These are phyloP conservation scores for Nothoprocta pentlandii DNA, from an alignment of 2,113 vertebrate genomes.

Conservation along the genomic window DNA sequence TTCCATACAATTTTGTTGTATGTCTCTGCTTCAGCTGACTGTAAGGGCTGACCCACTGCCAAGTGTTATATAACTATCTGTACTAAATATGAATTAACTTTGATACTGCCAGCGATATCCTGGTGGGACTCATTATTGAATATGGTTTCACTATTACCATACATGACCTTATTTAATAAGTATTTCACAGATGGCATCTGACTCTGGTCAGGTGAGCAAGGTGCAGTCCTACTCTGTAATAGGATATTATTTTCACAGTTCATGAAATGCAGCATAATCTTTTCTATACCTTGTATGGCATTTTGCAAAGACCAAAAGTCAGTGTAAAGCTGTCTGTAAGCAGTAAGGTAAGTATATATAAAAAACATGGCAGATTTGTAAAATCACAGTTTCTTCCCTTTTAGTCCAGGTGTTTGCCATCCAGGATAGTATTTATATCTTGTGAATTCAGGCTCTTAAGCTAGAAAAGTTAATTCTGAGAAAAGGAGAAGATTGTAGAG, in stretches of 20 bases:
- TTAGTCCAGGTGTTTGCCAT: not conserved
- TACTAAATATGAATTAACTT: not conserved
- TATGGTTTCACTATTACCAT: not conserved
- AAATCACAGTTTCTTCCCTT: not conserved
- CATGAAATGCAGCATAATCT: not conserved
- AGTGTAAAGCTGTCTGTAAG: not conserved
- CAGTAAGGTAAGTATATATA: not conserved
- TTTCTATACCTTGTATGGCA: not conserved
- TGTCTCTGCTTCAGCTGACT: not conserved
- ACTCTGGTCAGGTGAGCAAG: not conserved
- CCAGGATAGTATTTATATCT: not conserved
- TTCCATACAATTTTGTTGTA: not conserved
- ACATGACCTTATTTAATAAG: not conserved
- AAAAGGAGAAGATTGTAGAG: not conserved
- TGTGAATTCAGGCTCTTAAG: not conserved
- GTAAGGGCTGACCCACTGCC: not conserved
- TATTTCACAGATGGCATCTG: not conserved
- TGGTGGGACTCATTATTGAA: not conserved
- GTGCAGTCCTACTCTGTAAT: not conserved
- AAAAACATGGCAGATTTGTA: not conserved
- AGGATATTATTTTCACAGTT: not conserved
- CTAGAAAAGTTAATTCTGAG: not conserved
- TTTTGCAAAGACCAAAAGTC: not conserved
- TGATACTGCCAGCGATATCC: not conserved
- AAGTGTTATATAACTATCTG: not conserved